Base-by-base conservation (phyloP, 1,140 invertebrate genomes). In the Listronotus oregonensis region DNA sequence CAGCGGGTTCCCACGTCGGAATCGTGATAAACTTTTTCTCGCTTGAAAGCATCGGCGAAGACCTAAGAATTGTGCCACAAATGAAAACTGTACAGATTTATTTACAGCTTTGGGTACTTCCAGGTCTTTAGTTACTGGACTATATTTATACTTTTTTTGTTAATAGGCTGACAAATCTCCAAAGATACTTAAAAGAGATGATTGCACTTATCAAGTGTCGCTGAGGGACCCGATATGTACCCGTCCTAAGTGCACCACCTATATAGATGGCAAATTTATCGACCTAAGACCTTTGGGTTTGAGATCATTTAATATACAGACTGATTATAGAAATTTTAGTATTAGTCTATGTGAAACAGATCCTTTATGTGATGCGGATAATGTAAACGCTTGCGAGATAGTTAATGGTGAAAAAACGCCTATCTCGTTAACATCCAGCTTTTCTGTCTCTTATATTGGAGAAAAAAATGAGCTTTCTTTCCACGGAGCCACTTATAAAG, bases 301-400 rank as follows among this genome's bases (percentile, higher is more conserved):
- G 46, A 46, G 12, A 34, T 34, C 5, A 8, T 61, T 31, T 42
- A 31, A 12, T 21, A 21, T 63, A 12, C 9, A 44, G 11, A 12
- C 37, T 9, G 8, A 31, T n/a, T 14, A 43, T 14, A 54, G 39
- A 21, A 63, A 63, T 46, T 63, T 63, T 31, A 63, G 60, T 15
- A 21, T 63, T 32, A 37, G 17, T 37, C 14, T 63, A 18, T 43
- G 50, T 15, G 27, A 37, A 31, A 5, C 14, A 11, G 42, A 44
- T 32, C 21, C 60, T 6, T 9, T 21, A 17, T 63, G 60, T 18
- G n/a, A 15, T 1, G n/a, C 32, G 6, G 21, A 43, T n/a, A 21
- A 55, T 27, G 37, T 54, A 12, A 54, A 46, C 14, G 60, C 60
- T 17, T 63, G 60, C 34, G 50, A 54, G 52, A 21, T 54, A 11